phyloP scores from a whole-genome alignment of 1,140 invertebrate species.

The Drosophila tani region DNA sequence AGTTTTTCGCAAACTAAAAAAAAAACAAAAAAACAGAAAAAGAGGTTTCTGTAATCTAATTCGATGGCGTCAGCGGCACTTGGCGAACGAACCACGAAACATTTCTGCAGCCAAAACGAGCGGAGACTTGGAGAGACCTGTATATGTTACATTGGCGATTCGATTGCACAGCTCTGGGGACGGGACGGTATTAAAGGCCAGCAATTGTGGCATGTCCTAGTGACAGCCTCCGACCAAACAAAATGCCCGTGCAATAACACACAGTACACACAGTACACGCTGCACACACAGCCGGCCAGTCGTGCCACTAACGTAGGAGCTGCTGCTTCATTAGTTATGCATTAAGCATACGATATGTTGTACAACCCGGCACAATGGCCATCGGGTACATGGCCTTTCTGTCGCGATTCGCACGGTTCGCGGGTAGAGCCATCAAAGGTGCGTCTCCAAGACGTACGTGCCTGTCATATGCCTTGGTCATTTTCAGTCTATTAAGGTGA shows the following conservation, averaged over 20 bases:
- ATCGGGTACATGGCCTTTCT: constrained; percentile 30
- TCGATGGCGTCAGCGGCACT: constrained; percentile 50
- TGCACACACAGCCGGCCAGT: constrained; percentile 26
- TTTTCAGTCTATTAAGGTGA: constrained; percentile 3
- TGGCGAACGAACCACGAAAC: constrained; percentile 44
- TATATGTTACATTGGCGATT: constrained; percentile 37
- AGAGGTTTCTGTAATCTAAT: constrained; percentile 55
- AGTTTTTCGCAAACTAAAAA: constrained; percentile 24
- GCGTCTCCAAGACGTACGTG: constrained; percentile 9
- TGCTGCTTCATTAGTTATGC: constrained; percentile 64
- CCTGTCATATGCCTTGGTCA: constrained; percentile 7
- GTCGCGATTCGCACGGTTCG: constrained; percentile 13
- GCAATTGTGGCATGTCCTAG: constrained; percentile 64
- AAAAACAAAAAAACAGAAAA: constrained; percentile 27
- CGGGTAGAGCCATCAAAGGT: constrained; percentile 14
- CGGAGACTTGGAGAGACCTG: constrained; percentile 24
- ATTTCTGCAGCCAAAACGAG: constrained; percentile 50
- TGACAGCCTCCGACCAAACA: constrained; percentile 56
- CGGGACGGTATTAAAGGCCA: constrained; percentile 55
- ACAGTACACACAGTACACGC: constrained; percentile 17
- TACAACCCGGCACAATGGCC: constrained; percentile 49
- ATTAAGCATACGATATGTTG: constrained; percentile 66
- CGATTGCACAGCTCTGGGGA: constrained; percentile 31
- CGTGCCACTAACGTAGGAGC: constrained; percentile 51
- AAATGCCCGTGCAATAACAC: constrained; percentile 39